These are phyloP conservation scores for Ardeotis arabs DNA, from an alignment of 2,113 vertebrate species.

Conservation along the genomic window DNA sequence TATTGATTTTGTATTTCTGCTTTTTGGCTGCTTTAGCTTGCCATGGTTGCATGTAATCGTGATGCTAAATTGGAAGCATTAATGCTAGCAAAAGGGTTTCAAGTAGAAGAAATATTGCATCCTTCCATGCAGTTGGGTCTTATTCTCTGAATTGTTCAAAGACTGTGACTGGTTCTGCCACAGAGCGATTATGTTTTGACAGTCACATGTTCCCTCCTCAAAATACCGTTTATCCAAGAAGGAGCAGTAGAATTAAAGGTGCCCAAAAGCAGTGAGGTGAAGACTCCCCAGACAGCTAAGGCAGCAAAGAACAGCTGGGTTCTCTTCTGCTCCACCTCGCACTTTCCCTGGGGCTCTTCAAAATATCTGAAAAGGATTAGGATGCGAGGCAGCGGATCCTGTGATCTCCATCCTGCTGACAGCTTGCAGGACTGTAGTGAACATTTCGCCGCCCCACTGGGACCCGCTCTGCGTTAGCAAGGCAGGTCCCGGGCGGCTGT, in stretches of 20 bases:
- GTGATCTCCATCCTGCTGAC: not conserved
- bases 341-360: not conserved
- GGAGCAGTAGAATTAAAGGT: not conserved
- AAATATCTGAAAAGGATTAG: not conserved
- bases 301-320: not conserved
- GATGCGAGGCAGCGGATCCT: not conserved
- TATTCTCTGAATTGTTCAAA: not conserved
- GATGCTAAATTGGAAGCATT: not conserved
- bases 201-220: not conserved
- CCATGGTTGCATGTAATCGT: not conserved
- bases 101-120: not conserved
- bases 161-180: not conserved
- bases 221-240: not conserved
- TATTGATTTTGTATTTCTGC: not conserved
- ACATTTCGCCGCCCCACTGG: accelerated
- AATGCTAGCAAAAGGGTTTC: slow-evolving; percentile 11
- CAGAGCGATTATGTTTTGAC: not conserved
- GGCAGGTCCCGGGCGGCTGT: not conserved
- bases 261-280: not conserved
- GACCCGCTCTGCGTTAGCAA: not conserved
- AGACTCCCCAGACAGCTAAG: not conserved
- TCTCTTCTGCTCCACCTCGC: not conserved
- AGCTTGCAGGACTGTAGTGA: not conserved
- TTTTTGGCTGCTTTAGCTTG: slow-evolving; percentile 35
- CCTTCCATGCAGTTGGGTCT: not conserved